Conservation (phyloP, 2,797 vertebrate species). For the Borostomias antarcticus region DNA sequence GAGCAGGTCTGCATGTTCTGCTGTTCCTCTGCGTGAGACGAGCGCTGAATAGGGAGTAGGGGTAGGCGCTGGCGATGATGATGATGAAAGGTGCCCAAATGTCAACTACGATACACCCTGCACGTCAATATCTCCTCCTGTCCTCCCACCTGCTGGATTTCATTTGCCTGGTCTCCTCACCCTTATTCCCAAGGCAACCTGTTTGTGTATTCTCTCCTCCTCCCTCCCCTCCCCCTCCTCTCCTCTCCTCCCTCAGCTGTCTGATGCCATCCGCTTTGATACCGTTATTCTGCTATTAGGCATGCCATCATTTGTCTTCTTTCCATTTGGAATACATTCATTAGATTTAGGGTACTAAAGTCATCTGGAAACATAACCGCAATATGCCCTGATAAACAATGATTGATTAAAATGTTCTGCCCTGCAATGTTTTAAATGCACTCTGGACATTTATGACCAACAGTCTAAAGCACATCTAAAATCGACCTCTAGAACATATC, state of each 20-base stretch:
- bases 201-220: conserved; percentile 70
- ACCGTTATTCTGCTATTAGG: background rate
- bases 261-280: background rate
- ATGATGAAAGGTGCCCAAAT: conserved; percentile 2
- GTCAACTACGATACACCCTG: background rate
- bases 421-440: too few relatives aligned
- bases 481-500: too few relatives aligned
- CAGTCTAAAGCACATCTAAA: too few relatives aligned
- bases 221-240: background rate
- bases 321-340: background rate
- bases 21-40: background rate
- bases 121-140: background rate
- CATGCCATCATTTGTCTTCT: background rate
- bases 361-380: too few relatives aligned
- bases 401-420: too few relatives aligned
- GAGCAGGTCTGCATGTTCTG: background rate
- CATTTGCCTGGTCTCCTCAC: conserved; percentile 7
- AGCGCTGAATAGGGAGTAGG: background rate
- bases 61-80: conserved; percentile 17
- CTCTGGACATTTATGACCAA: too few relatives aligned
- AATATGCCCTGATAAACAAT: too few relatives aligned
- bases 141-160: conserved; percentile 58
- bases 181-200: conserved; percentile 63
- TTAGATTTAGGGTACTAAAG: background rate
- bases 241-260: conserved; percentile 29